Evolutionary conservation across 2,888 invertebrate species (phyloP), one percentile per base, ranked within the genome.

Genomic region (Eilema caniola): DNA sequence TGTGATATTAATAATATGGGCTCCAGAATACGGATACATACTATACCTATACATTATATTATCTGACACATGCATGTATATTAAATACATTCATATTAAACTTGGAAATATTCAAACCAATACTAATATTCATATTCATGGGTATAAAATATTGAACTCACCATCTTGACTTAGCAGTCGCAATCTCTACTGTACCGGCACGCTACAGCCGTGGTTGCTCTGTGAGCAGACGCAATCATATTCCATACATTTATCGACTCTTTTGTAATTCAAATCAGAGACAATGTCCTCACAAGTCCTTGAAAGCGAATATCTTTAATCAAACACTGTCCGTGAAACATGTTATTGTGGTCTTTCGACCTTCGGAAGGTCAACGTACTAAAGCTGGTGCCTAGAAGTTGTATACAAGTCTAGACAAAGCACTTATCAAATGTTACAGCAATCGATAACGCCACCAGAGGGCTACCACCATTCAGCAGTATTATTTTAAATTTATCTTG

Each of bases 341-440:
- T 56, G 65, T 33, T 1, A 20, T 16, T 28, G 3, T 23, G n/a
- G 4, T 33, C 14, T 65, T 47, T 20, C 11, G 65, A 24, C 65
- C 16, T 65, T 56, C 25, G 14, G 11, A 57, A 57, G 56, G 57
- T 65, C 16, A 57, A 16, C 57, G 28, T 28, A 56, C 31, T 47
- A 28, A 23, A 57, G 31, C 31, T 56, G 57, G 24, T 20, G 24
- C 56, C 16, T 24, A 7, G 16, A 65, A 33, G 24, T 12, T n/a
- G 5, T 16, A 33, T 28, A 28, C 28, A 1, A 65, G 57, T 65
- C 65, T 65, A 24, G 33, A 65, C 65, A 33, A 57, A 24, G 23
- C 24, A 24, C 33, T 59, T 59, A 28, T 59, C 59, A 24, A 12
- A 47, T 28, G n/a, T 33, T 28, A 41, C n/a, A 7, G 24, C 16